These are phyloP conservation scores for Channa maculata DNA, from an alignment of 2,113 vertebrate species.

Conservation along the genomic window DNA sequence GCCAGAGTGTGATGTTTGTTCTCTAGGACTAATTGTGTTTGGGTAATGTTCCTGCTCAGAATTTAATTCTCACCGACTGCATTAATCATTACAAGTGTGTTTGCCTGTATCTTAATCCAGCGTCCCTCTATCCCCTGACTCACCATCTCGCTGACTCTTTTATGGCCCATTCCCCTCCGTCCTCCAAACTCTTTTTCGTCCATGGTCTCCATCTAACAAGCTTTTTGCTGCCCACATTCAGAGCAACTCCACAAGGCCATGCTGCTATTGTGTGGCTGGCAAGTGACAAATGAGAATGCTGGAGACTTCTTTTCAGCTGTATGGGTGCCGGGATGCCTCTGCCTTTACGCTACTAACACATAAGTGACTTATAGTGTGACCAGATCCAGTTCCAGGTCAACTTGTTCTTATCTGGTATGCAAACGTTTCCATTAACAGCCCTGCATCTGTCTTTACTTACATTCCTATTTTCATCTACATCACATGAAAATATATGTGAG, in stretches of 20 bases:
- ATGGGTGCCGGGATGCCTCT: slow-evolving; percentile 28
- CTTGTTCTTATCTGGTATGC: slow-evolving; percentile 30
- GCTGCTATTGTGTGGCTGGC: slow-evolving; percentile 62
- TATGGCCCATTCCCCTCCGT: slow-evolving; percentile 26
- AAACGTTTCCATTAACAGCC: slow-evolving; percentile 6
- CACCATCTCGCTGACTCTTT: slow-evolving; percentile 15
- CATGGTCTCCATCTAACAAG: slow-evolving; percentile 34
- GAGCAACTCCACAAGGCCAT: slow-evolving; percentile 51
- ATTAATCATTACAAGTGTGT: slow-evolving; percentile 83
- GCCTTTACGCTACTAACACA: slow-evolving; percentile 42
- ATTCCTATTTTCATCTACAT: slow-evolving; percentile 36
- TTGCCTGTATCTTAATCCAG: slow-evolving; percentile 76
- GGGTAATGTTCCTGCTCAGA: slow-evolving; percentile 81
- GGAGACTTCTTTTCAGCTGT: slow-evolving; percentile 48
- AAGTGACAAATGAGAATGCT: slow-evolving; percentile 73
- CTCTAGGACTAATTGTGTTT: slow-evolving; percentile 83
- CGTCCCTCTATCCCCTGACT: slow-evolving; percentile 24
- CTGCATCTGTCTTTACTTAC: slow-evolving; percentile 6
- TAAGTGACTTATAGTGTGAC: slow-evolving; percentile 28
- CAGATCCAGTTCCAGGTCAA: slow-evolving; percentile 20
- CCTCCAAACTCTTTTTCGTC: slow-evolving; percentile 39
- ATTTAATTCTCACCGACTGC: slow-evolving; percentile 79
- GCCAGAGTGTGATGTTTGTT: slow-evolving; percentile 77
- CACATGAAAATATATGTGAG: not conserved
- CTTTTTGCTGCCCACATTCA: slow-evolving; percentile 44